These are phyloP conservation scores for Neria commutata DNA, from an alignment of 2,888 invertebrate genomes.

Conservation along the genomic window DNA sequence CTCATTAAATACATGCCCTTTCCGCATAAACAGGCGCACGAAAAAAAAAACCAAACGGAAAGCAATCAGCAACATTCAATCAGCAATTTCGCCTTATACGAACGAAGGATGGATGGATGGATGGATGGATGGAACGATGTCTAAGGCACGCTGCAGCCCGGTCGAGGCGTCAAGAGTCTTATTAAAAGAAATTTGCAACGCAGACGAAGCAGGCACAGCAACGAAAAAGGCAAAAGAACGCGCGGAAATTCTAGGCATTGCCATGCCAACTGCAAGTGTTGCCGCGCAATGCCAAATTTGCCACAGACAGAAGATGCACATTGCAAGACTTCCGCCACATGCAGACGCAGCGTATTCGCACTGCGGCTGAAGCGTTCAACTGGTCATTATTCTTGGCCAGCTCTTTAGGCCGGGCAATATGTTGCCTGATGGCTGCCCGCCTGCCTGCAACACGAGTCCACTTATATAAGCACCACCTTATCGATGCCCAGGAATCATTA, in stretches of 20 bases:
- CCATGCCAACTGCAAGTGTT: constrained; percentile 14
- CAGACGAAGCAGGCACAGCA: neutral
- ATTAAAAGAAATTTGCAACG: constrained; percentile 56
- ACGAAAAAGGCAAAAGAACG: constrained; percentile 17
- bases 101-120: neutral
- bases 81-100: constrained; percentile 20
- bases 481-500: constrained; percentile 59
- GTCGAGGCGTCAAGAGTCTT: constrained; percentile 56
- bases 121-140: neutral
- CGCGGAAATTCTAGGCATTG: constrained; percentile 32
- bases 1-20: constrained; percentile 15
- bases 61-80: constrained; percentile 22
- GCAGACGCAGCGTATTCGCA: neutral
- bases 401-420: constrained; percentile 12
- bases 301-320: constrained; percentile 23
- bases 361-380: constrained; percentile 9
- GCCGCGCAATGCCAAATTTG: constrained; percentile 10
- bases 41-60: neutral
- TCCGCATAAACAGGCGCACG: neutral
- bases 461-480: constrained; percentile 46
- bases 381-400: constrained; percentile 39
- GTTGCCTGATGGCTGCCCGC: no score
- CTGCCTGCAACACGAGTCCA: constrained; percentile 37
- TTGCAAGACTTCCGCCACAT: constrained; percentile 23
- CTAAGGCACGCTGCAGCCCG: constrained; percentile 25